Evolutionary conservation across 2,797 vertebrate species (phyloP).

Genomic region (Dromococcyx pavoninus): DNA sequence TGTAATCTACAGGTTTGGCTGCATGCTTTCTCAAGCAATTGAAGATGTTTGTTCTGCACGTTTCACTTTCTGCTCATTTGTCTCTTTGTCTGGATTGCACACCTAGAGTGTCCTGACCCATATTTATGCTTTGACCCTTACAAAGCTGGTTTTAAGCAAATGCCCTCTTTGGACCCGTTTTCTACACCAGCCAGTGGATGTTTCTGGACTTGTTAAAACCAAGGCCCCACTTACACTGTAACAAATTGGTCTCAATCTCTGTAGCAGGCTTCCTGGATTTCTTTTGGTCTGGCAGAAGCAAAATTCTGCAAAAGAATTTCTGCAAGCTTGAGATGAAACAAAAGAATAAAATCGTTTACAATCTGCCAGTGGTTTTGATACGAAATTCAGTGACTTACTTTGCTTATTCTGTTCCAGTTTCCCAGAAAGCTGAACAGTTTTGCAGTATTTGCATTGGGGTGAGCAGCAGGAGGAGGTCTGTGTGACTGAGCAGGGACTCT

Average conservation of each 20-base stretch:
- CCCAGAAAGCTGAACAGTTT: fast-evolving
- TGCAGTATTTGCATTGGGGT: not conserved
- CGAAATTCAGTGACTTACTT: not conserved
- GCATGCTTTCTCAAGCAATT: not conserved
- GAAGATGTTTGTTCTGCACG: not conserved
- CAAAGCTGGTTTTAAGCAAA: not conserved
- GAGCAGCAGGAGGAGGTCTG: not conserved
- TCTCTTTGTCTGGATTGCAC: not conserved
- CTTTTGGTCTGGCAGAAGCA: not conserved
- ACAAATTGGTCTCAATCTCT: not conserved
- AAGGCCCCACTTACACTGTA: not conserved
- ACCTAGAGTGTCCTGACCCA: not conserved
- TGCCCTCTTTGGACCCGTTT: not conserved
- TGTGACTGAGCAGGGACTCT: not conserved
- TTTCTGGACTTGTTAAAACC: not conserved
- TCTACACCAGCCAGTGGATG: not conserved
- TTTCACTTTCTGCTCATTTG: not conserved
- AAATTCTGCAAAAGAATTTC: not conserved
- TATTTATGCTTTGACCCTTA: not conserved
- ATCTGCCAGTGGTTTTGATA: not conserved
- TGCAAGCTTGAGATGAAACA: not conserved
- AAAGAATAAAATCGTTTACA: not conserved
- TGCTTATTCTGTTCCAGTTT: not conserved
- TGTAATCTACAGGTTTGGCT: not conserved
- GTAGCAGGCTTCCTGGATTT: not conserved